phyloP scores from a whole-genome alignment of 2,797 vertebrate genomes.

The Muscicapa striata region DNA sequence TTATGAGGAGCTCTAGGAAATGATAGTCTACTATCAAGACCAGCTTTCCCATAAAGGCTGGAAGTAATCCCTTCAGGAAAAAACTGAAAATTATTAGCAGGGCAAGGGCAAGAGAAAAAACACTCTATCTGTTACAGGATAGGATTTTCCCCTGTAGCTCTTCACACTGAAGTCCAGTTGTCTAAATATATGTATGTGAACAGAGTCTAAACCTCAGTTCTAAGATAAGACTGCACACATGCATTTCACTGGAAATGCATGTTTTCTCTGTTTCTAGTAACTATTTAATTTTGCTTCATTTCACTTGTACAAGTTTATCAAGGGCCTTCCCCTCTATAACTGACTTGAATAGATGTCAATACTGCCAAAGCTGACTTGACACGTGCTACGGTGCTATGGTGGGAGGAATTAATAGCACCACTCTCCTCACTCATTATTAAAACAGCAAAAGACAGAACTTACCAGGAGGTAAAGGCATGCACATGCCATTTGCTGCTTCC shows the following conservation, averaged over 20 bases:
- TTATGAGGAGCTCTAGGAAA: not conserved
- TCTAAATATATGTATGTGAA: not conserved
- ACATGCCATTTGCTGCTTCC: slow-evolving; percentile 86
- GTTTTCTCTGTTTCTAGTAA: not conserved
- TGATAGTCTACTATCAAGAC: not conserved
- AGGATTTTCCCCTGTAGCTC: not conserved
- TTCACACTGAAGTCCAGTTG: not conserved
- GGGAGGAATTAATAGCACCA: not conserved
- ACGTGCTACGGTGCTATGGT: not conserved
- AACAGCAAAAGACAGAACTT: slow-evolving; percentile 13
- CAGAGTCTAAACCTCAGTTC: not conserved
- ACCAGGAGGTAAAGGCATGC: slow-evolving; percentile 93
- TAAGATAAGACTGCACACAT: not conserved
- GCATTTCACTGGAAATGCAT: not conserved
- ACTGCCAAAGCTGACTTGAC: not conserved
- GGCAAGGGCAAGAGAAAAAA: not conserved
- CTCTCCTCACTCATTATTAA: not conserved
- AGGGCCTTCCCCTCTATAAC: not conserved
- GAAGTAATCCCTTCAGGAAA: not conserved
- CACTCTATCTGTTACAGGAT: not conserved
- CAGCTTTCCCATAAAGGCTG: not conserved
- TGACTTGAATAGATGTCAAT: not conserved
- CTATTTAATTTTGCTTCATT: not conserved
- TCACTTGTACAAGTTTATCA: not conserved
- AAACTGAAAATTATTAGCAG: not conserved